Evolutionary conservation across 2,113 vertebrate genomes (phyloP).

Genomic region (Phasianus colchicus): DNA sequence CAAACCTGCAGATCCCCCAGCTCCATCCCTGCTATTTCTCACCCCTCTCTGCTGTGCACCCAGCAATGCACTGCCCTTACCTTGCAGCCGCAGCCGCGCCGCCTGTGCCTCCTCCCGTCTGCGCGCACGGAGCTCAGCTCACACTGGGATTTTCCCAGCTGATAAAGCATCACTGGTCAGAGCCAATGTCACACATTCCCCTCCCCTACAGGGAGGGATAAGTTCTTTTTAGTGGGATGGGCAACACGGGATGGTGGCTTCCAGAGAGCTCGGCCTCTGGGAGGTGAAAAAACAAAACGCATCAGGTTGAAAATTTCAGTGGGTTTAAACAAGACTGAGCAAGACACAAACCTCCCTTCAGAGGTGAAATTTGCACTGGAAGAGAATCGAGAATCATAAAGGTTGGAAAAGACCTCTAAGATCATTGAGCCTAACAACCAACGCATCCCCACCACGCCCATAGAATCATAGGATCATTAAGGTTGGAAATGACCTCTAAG

Average conservation of each 20-base stretch:
- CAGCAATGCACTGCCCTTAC: not conserved
- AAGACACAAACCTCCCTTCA: not conserved
- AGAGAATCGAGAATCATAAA: not conserved
- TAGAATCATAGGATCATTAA: no score
- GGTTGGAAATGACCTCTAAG: no score
- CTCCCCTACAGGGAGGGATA: slow-evolving; percentile 16
- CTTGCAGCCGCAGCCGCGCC: not conserved
- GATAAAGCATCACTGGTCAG: not conserved
- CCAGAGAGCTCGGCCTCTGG: accelerated
- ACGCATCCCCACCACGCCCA: not conserved
- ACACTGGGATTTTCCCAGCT: not conserved
- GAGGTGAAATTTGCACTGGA: not conserved
- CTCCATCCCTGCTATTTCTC: accelerated
- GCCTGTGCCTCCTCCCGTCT: not conserved
- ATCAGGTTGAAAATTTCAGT: accelerated
- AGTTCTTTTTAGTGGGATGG: not conserved
- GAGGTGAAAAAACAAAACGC: accelerated
- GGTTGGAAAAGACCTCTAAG: not conserved
- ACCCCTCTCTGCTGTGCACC: accelerated
- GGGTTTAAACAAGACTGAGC: not conserved
- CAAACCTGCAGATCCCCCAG: accelerated
- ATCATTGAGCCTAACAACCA: no score
- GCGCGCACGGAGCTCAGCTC: not conserved
- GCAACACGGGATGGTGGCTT: accelerated
- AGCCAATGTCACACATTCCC: not conserved